phyloP scores from a whole-genome alignment of 1,140 invertebrate genomes.

The Drosophila triauraria region DNA sequence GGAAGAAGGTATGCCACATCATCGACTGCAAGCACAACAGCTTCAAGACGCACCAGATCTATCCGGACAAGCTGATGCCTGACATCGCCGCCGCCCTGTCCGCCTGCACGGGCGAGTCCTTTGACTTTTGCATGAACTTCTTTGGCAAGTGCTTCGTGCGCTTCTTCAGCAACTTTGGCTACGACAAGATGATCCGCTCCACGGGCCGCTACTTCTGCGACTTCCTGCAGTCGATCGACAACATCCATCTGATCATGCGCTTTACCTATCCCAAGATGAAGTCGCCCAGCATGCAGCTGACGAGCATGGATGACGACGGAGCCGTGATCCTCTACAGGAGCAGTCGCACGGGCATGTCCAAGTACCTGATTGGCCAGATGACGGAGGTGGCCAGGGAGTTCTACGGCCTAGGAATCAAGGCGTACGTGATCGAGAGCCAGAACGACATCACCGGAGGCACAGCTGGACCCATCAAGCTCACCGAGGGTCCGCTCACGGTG shows the following conservation, averaged over 20 bases:
- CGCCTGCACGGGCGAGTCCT: constrained; percentile 85
- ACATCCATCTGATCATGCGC: constrained; percentile 94
- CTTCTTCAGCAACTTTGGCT: constrained; percentile 94
- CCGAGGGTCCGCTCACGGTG: constrained; percentile 87
- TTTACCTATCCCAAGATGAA: constrained; percentile 96
- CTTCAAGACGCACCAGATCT: constrained; percentile 93
- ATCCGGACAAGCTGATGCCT: constrained; percentile 92
- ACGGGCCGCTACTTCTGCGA: constrained; percentile 95
- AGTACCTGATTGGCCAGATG: constrained; percentile 94
- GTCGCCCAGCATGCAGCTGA: constrained; percentile 95
- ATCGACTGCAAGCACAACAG: constrained; percentile 89
- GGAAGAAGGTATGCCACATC: constrained; percentile 90
- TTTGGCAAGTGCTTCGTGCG: constrained; percentile 95
- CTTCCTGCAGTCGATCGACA: constrained; percentile 95
- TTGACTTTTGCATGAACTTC: constrained; percentile 93
- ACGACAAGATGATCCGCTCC: constrained; percentile 92
- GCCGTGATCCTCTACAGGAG: constrained; percentile 93
- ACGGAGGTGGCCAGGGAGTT: constrained; percentile 92
- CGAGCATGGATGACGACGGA: constrained; percentile 90
- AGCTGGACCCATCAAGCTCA: constrained; percentile 76
- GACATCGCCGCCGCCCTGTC: constrained; percentile 90
- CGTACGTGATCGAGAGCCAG: constrained; percentile 89
- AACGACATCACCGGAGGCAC: constrained; percentile 85
- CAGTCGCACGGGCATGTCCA: constrained; percentile 91
- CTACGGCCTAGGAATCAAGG: constrained; percentile 90